Evolutionary conservation across 2,888 invertebrate genomes (phyloP).

Genomic region (Didymodactylos carnosus): DNA sequence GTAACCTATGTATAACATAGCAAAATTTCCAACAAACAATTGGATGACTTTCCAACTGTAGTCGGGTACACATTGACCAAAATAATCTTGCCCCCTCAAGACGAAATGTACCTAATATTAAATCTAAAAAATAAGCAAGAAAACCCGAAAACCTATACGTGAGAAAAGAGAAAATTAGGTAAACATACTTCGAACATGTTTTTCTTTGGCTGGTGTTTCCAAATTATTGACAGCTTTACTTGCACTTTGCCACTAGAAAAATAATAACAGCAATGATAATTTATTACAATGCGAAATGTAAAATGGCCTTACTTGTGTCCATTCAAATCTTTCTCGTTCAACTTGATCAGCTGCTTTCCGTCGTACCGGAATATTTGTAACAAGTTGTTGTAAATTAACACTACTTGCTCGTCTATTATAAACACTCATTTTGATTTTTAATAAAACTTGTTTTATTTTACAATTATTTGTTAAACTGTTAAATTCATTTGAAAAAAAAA

Average conservation of each 20-base stretch:
- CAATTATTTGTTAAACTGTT: no score
- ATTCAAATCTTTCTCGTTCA: neutral
- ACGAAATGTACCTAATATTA: slow-evolving; percentile 75
- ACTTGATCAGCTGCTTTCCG: neutral
- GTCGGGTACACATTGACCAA: slow-evolving; percentile 51
- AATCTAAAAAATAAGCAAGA: slow-evolving; percentile 15
- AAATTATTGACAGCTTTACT: slow-evolving; percentile 7
- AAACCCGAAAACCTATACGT: no score
- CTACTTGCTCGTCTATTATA: neutral
- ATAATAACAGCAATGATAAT: neutral
- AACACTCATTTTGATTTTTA: neutral
- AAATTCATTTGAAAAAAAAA: no score
- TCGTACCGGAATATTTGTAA: neutral
- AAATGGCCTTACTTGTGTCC: neutral
- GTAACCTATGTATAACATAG: slow-evolving; percentile 79
- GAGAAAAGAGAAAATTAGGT: no score
- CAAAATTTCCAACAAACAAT: slow-evolving; percentile 98
- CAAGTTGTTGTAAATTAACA: neutral
- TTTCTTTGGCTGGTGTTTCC: slow-evolving; percentile 86
- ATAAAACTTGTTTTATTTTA: no score
- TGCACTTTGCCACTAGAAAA: neutral
- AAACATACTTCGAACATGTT: slow-evolving; percentile 64
- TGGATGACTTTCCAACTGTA: slow-evolving; percentile 70
- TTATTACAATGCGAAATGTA: neutral
- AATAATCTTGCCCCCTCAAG: slow-evolving; percentile 74